Evolutionary conservation across 1,140 invertebrate species (phyloP), one percentile per base, ranked within the genome.

Genomic region (Zophobas atratus): DNA sequence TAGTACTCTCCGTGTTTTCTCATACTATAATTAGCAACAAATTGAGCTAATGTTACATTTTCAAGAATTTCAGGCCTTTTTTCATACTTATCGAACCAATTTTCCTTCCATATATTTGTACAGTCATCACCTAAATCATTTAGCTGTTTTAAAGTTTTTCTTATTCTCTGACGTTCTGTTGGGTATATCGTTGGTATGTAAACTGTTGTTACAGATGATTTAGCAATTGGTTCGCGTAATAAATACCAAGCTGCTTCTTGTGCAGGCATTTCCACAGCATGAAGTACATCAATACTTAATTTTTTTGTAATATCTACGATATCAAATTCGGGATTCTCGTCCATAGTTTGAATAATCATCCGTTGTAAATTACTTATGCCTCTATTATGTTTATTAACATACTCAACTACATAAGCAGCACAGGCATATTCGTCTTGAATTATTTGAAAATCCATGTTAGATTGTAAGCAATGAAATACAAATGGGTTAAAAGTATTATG

Each of bases 381-480:
- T 80, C 84, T 55, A 43, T 79, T 76, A 77, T 85, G 82, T 85
- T 88, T 87, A 77, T 86, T 88, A 6, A 88, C 78, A 77, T 87
- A 88, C 60, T 85, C 79, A 2, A 85, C 81, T 38, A 83, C 78
- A 60, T 85, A 86, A 2, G 70, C 72, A 51, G 81, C 81, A 74
- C 83, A 85, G 4, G 60, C 57, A 76, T 87, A 85, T 53, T 86
- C 84, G 83, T 87, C 86, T 56, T 84, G 81, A 78, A 87, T 86
- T 39, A 87, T 85, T 77, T 87, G 86, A 70, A 87, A 5, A n/a
- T 56, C 53, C 53, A 56, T 56, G 34, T 56, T 56, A 5, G 53
- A 56, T 56, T 56, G 3, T 56, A 32, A 35, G 5, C 81, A 46
- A 67, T 80, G 79, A 4, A 84, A 56, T 34, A 85, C 56, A 6